phyloP scores from a whole-genome alignment of 2,888 invertebrate genomes.

The Aleiodes leptofemur region DNA sequence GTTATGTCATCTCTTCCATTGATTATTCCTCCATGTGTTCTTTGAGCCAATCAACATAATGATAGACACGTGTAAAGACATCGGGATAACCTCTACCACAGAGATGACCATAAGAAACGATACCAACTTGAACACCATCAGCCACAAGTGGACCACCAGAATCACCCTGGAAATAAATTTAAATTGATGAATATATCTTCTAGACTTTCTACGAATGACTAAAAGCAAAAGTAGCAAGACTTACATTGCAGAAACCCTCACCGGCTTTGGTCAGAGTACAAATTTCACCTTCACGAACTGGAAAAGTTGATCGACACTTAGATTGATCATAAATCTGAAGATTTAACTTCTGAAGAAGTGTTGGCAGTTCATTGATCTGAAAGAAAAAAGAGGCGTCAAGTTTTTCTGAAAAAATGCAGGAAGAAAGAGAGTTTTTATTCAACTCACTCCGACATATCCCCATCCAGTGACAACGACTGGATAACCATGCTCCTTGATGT shows the following conservation, averaged over 20 bases:
- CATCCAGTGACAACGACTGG: conserved; percentile 63
- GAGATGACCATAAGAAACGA: conserved; percentile 62
- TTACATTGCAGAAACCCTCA: conserved; percentile 68
- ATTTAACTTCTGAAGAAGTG: conserved; percentile 57
- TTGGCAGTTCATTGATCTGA: conserved; percentile 43
- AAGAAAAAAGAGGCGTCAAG: neutral
- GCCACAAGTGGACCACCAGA: conserved; percentile 61
- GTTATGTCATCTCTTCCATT: neutral
- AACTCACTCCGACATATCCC: conserved; percentile 60
- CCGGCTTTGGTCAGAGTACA: conserved; percentile 66
- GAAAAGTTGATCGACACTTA: conserved; percentile 50
- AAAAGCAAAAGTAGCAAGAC: conserved; percentile 41
- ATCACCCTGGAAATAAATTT: conserved; percentile 56
- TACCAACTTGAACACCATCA: conserved; percentile 61
- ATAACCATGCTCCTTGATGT: conserved; percentile 48
- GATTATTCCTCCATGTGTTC: neutral
- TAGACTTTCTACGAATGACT: neutral
- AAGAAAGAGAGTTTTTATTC: neutral
- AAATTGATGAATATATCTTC: neutral
- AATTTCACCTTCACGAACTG: conserved; percentile 58
- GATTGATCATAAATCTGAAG: conserved; percentile 49
- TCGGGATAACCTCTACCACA: conserved; percentile 52
- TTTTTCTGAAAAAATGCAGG: neutral
- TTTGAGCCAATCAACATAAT: conserved; percentile 10
- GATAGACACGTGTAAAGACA: conserved; percentile 22